Percentiles rank a stretch among this genome's conserved stretches.
phyloP scores from a whole-genome alignment of 92 coral and sea anemone genomes.

The Scolanthus callimorphus region DNA sequence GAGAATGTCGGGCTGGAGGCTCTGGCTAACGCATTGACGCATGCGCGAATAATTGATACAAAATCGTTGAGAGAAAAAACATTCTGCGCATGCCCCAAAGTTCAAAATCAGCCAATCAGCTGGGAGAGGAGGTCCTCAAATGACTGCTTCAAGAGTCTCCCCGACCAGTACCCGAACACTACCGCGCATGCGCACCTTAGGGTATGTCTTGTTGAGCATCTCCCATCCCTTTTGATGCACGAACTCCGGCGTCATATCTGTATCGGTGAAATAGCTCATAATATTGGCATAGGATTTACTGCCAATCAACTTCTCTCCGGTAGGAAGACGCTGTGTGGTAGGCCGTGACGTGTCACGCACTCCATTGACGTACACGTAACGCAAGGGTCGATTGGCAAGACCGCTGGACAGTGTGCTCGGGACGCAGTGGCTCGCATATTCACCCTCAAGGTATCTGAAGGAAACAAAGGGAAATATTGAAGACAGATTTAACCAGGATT shows the following conservation, averaged over 20 bases:
- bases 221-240: constrained; percentile 77
- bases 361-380: constrained; percentile 69
- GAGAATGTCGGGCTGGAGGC: too few species aligned
- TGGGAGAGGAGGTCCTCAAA: too few species aligned
- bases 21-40: too few species aligned
- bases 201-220: constrained; percentile 53
- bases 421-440: constrained; percentile 80
- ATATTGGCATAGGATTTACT: constrained; percentile 62
- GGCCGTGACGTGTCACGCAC: constrained; percentile 53
- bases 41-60: too few species aligned
- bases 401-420: constrained; percentile 95
- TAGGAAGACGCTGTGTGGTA: constrained; percentile 66
- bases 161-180: too few species aligned
- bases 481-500: too few species aligned
- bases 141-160: too few species aligned
- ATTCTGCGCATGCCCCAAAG: too few species aligned
- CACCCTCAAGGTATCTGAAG: constrained; percentile 79
- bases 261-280: constrained; percentile 71
- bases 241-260: constrained; percentile 71
- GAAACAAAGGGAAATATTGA: too few species aligned
- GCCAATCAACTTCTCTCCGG: constrained; percentile 74
- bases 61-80: too few species aligned
- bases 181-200: constrained; percentile 44
- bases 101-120: too few species aligned
- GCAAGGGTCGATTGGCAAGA: constrained; percentile 73